Evolutionary conservation across 2,888 invertebrate genomes (phyloP).

Genomic region (Drosophila pullipes): DNA sequence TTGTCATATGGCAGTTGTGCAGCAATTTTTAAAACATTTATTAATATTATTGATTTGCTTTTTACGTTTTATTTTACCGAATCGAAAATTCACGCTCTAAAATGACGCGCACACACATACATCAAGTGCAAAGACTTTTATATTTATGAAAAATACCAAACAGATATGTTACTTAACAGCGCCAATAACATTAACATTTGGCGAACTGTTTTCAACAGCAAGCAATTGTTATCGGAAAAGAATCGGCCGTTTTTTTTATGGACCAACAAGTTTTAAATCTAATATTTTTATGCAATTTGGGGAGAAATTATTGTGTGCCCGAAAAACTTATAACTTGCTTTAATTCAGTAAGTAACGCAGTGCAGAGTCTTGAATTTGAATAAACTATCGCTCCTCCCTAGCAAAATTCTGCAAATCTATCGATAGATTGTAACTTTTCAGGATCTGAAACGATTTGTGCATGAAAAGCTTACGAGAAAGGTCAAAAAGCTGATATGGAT

Average conservation of each 20-base stretch:
- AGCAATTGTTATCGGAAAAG: not conserved
- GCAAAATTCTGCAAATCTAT: constrained; percentile 7
- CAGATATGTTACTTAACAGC: constrained; percentile 45
- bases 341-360: not conserved
- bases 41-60: constrained; percentile 61
- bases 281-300: not conserved
- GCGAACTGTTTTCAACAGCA: constrained; percentile 21
- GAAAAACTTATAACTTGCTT: not conserved
- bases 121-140: constrained; percentile 42
- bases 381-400: not conserved
- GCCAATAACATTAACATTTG: constrained; percentile 27
- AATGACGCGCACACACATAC: constrained; percentile 62
- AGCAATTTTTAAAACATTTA: constrained; percentile 31
- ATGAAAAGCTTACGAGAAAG: not conserved
- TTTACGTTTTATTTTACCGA: constrained; percentile 57
- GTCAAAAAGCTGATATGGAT: constrained; percentile 1
- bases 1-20: constrained; percentile 17
- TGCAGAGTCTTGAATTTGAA: not conserved
- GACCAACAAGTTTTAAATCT: not conserved
- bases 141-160: constrained; percentile 56
- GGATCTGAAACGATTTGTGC: constrained; percentile 3
- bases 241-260: not conserved
- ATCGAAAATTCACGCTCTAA: constrained; percentile 71
- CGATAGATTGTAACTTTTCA: constrained; percentile 17
- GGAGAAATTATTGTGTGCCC: not conserved